Conservation (phyloP, 2,888 invertebrate genomes). For the Epinotia ramella region DNA sequence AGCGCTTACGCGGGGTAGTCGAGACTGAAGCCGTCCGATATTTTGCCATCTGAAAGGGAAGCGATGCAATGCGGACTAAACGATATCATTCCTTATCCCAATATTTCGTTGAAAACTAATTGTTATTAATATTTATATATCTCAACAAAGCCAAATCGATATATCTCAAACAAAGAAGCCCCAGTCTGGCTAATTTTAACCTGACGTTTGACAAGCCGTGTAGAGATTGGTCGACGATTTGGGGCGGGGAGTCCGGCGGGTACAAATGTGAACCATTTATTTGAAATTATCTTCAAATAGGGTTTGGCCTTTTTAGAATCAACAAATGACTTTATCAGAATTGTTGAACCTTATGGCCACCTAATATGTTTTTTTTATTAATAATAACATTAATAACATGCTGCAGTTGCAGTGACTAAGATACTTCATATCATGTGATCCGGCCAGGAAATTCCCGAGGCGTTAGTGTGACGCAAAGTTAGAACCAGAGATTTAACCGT, state of each 20-base stretch:
- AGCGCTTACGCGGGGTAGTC: slow-evolving; percentile 62
- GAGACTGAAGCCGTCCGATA: slow-evolving; percentile 59
- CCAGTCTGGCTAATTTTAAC: slow-evolving; percentile 54
- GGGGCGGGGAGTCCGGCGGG: slow-evolving; percentile 35
- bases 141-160: slow-evolving; percentile 16
- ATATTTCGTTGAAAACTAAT: neutral
- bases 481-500: slow-evolving; percentile 7
- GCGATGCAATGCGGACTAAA: slow-evolving; percentile 31
- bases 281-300: slow-evolving; percentile 46
- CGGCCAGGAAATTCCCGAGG: slow-evolving; percentile 68
- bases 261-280: slow-evolving; percentile 52
- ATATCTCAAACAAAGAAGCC: slow-evolving; percentile 11
- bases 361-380: neutral
- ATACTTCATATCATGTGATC: slow-evolving; percentile 26
- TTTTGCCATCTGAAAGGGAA: slow-evolving; percentile 32
- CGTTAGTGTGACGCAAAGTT: slow-evolving; percentile 53
- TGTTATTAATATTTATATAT: neutral
- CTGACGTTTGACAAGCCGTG: slow-evolving; percentile 53
- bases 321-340: neutral
- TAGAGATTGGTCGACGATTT: slow-evolving; percentile 51
- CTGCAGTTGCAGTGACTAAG: slow-evolving; percentile 15
- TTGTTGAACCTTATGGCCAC: neutral
- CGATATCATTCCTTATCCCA: neutral
- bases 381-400: neutral
- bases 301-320: slow-evolving; percentile 7